Evolutionary conservation across 1,140 invertebrate species (phyloP).

Genomic region (Caenorhabditis brenneri): DNA sequence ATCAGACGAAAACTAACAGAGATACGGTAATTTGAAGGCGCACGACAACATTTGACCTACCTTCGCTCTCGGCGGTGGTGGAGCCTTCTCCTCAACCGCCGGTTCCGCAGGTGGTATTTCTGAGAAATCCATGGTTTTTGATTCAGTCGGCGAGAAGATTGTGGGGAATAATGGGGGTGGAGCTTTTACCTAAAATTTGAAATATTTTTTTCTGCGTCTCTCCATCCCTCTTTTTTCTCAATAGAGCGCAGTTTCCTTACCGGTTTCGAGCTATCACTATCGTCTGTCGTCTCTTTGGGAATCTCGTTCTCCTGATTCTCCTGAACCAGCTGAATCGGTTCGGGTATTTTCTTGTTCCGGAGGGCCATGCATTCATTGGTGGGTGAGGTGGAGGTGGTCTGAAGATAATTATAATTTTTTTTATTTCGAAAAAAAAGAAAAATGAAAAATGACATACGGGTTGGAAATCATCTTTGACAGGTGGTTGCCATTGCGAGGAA

Average conservation of each 20-base stretch:
- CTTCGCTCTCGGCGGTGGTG: conserved; percentile 51
- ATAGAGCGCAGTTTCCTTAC: too few relatives aligned
- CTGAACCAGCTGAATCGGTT: conserved; percentile 47
- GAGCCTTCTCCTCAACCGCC: conserved; percentile 45
- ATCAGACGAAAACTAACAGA: too few relatives aligned
- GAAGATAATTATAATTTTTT: too few relatives aligned
- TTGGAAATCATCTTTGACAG: neutral
- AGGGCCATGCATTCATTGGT: neutral
- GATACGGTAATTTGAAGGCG: too few relatives aligned
- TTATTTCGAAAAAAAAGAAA: too few relatives aligned
- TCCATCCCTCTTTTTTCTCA: too few relatives aligned
- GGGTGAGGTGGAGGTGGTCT: neutral
- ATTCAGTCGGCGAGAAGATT: conserved; percentile 70
- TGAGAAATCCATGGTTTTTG: conserved; percentile 69
- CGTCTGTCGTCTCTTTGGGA: conserved; percentile 37
- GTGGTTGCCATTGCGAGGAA: neutral
- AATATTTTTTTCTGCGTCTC: too few relatives aligned
- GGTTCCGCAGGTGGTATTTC: neutral
- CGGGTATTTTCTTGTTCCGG: conserved; percentile 52
- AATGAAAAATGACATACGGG: neutral
- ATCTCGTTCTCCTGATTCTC: conserved; percentile 55
- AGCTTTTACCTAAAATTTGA: too few relatives aligned
- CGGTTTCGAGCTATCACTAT: neutral
- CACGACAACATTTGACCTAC: conserved; percentile 19
- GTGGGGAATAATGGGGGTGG: conserved; percentile 69